phyloP scores from a whole-genome alignment of 2,888 invertebrate genomes.

The Drosophila atripex region DNA sequence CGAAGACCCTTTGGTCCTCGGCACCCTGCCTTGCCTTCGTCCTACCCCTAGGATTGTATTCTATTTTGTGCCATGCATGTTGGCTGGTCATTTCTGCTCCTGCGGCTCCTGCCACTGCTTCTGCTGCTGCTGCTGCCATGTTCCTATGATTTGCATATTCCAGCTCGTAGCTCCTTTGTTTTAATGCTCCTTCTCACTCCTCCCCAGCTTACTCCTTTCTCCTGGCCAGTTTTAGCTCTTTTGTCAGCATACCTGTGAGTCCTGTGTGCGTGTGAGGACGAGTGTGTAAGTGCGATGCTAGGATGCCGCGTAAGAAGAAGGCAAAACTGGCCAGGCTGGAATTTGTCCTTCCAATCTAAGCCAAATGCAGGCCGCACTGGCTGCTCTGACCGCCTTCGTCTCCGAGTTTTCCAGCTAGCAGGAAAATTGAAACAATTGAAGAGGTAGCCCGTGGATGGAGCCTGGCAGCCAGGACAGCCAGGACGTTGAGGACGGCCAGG shows the following conservation, averaged over 20 bases:
- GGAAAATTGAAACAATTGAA: conserved; percentile 79
- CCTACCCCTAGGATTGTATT: conserved; percentile 62
- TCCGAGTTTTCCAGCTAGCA: conserved; percentile 53
- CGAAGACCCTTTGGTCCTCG: conserved; percentile 56
- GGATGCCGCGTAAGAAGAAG: conserved; percentile 79
- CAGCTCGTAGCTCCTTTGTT: conserved; percentile 75
- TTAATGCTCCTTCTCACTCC: conserved; percentile 65
- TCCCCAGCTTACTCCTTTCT: conserved; percentile 45
- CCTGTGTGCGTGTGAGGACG: conserved; percentile 10
- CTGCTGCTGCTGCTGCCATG: conserved; percentile 30
- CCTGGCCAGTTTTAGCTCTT: conserved; percentile 61
- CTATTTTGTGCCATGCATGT: conserved; percentile 47
- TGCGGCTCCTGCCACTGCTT: conserved; percentile 3
- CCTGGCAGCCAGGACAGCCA: conserved; percentile 1
- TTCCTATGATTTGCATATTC: conserved; percentile 79
- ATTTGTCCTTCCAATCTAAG: conserved; percentile 79
- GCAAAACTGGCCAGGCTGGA: conserved; percentile 65
- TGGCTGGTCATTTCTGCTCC: conserved; percentile 50
- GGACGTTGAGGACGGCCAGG: conserved; percentile 47
- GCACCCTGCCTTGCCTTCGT: conserved; percentile 10
- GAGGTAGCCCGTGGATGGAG: conserved; percentile 56
- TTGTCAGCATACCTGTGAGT: conserved; percentile 67
- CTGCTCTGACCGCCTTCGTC: conserved; percentile 33
- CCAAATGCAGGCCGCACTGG: conserved; percentile 64
- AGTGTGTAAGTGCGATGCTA: conserved; percentile 39